Conservation (phyloP, 2,113 vertebrate species). For the Fregetta grallaria region DNA sequence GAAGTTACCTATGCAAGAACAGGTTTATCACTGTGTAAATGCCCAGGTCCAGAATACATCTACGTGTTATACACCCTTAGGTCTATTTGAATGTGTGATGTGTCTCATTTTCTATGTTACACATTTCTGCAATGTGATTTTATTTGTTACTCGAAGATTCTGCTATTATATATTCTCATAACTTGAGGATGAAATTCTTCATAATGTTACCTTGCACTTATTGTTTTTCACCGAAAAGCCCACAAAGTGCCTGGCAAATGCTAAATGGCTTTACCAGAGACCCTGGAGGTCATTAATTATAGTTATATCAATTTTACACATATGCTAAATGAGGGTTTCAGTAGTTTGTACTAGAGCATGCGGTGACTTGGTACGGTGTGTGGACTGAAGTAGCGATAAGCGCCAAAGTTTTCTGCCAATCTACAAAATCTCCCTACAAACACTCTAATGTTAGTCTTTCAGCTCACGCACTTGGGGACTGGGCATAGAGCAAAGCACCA, state of each 20-base stretch:
- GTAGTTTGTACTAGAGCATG: not conserved
- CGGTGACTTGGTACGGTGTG: not conserved
- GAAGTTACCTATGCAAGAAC: not conserved
- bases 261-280: slow-evolving; percentile 36
- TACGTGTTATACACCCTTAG: not conserved
- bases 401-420: not conserved
- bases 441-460: not conserved
- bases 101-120: not conserved
- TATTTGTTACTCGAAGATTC: not conserved
- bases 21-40: not conserved
- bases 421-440: not conserved
- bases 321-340: slow-evolving; percentile 45
- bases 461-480: not conserved
- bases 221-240: slow-evolving; percentile 30
- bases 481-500: not conserved
- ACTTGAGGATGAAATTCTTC: slow-evolving; percentile 26
- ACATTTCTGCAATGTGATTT: not conserved
- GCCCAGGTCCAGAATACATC: not conserved
- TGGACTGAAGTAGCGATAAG: not conserved
- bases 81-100: not conserved
- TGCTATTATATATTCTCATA: slow-evolving; percentile 8
- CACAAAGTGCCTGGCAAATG: slow-evolving; percentile 31
- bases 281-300: slow-evolving; percentile 34
- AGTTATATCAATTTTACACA: slow-evolving; percentile 24
- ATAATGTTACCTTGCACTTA: slow-evolving; percentile 35